phyloP scores from a whole-genome alignment of 1,140 invertebrate genomes.

The Mylabris phalerata region DNA sequence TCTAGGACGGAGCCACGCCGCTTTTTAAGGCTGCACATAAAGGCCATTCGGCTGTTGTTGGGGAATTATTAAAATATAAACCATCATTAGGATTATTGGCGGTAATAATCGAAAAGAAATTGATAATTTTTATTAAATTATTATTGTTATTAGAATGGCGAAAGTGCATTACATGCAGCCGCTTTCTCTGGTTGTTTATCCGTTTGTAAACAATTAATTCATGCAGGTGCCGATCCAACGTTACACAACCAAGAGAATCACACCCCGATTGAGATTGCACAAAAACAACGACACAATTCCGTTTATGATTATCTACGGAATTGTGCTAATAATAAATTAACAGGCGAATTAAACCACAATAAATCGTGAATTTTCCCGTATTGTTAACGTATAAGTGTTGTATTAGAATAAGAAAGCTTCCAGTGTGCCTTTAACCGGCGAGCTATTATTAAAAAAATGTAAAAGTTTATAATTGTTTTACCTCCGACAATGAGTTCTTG shows the following conservation, averaged over 20 bases:
- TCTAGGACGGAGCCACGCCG: conserved; percentile 82
- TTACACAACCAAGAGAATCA: conserved; percentile 64
- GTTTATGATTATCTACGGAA: conserved; percentile 52
- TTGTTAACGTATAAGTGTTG: no score
- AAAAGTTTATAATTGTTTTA: no score
- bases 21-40: conserved; percentile 91
- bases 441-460: no score
- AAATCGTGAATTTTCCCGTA: no score
- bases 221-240: conserved; percentile 60
- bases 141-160: conserved; percentile 66
- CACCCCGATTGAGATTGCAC: conserved; percentile 58
- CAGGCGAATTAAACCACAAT: no score
- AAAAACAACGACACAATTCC: conserved; percentile 49
- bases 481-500: no score
- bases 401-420: no score
- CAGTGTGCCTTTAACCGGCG: no score
- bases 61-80: conserved; percentile 74
- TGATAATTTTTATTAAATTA: background rate
- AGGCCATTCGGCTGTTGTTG: conserved; percentile 80
- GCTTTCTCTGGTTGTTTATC: conserved; percentile 79
- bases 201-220: conserved; percentile 69
- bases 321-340: conserved; percentile 16
- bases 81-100: conserved; percentile 73
- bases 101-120: conserved; percentile 48
- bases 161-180: conserved; percentile 82